Base-by-base conservation (phyloP, 2,888 invertebrate genomes). In the Oscheius onirici region DNA sequence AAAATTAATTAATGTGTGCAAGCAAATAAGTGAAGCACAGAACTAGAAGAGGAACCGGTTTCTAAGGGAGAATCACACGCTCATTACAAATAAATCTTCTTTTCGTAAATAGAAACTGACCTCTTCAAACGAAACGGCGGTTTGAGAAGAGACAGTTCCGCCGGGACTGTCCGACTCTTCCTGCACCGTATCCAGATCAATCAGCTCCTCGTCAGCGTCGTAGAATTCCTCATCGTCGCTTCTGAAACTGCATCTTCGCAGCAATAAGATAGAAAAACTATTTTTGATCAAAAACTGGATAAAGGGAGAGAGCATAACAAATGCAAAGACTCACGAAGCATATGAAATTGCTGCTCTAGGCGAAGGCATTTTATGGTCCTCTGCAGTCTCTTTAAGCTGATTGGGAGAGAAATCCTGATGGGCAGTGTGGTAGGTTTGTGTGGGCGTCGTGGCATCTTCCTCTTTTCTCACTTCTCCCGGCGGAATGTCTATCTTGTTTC, bases 151-250 rank as follows among this genome's bases (percentile, higher is more conserved):
- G 10, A 26, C 41, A 40, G 22, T 41, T 2, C 43, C 69, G 10
- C 20, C 11, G 1, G 34, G 51, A 15, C 24, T 63, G 10, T 49
- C 63, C n/a, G 17, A 49, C 24, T 70, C 54, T 51, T 70, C 70
- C 24, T 57, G 43, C 8, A 77, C 72, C 41, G 70, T 74, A 46
- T 79, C 79, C 52, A 79, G 69, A 69, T 79, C 79, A 55, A 79
- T 67, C 60, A 77, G 60, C 67, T 81, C 78, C 58, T 85, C 79
- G 72, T 86, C 77, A 60, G 86, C 77, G 71, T 80, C 76, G 74
- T 83, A 76, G 80, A 86, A 80, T 75, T 91, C 72, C 43, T 79
- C 79, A 92, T 90, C 71, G 92, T 91, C 89, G 91, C 91, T 72
- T 91, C 78, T 79, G 58, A 70, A 34, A 34, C 34, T 34, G 34